Base-by-base conservation (phyloP, 2,797 vertebrate species). In the Etheostoma perlongum region DNA sequence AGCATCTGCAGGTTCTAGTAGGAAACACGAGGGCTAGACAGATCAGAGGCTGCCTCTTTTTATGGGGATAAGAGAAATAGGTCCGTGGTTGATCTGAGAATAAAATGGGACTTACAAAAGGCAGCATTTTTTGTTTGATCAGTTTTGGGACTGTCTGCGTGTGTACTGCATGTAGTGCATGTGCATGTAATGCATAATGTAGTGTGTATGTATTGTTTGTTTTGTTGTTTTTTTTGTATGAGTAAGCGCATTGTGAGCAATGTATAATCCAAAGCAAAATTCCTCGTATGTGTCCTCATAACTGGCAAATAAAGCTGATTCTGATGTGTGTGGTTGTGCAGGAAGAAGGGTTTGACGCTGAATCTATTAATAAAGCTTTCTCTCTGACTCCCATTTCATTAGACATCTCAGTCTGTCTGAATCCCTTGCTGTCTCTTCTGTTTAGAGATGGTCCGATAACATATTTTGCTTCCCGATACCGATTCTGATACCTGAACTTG, bases 1-100 rank as follows among this genome's bases (percentile, higher is more conserved):
- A 76, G 78, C 74, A 59, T 77, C 70, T 49, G 51, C 57, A 48
- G 67, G 67, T 67, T 63, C 72, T 61, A 16, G 18, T 54, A 65
- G 83, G 74, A 79, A 70, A 72, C 27, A 42, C 13, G 16, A 70
- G n/a, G 53, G 59, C 23, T 4, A 23, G 52, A 66, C 67, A 7
- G 42, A 48, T 70, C 61, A 67, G 58, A 62, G 15, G 16, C 23
- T 12, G 40, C 51, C 9, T 71, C 53, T 42, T 62, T 23, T 25
- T 47, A 6, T 25, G 54, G 18, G 14, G 59, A 74, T 42, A 67
- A 46, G 36, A 62, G n/a, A 69, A 54, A 57, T 1, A 19, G 0
- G 7, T 25, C 16, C 7, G 27, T 42, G 19, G 60, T 66, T 10
- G 21, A 70, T 49, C 54, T 10, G n/a, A 69, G 47, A 30, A 36